Evolutionary conservation across 2,797 vertebrate species (phyloP), one percentile per base, ranked within the genome.

Genomic region (Enteromius thamalakanensis): DNA sequence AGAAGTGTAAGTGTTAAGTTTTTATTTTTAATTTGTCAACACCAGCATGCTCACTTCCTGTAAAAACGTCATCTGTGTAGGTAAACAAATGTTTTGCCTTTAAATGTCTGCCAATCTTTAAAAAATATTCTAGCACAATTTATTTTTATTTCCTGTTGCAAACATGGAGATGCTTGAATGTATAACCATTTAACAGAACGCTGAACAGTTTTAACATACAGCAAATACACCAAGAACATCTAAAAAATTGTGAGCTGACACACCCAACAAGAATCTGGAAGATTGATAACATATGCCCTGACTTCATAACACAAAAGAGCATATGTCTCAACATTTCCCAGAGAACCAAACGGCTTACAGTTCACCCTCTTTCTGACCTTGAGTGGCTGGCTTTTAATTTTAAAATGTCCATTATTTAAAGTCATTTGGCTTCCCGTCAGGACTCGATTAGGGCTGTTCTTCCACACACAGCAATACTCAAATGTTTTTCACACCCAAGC

Each of bases 71-170:
- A 21, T 9, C n/a, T 60, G 37, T 45, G 15, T 45, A 21, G 6
- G 37, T 68, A 0, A 53, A 14, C 40, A 19, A 60, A 71, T n/a
- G 37, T 6, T 29, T 3, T 17, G 26, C 62, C 40, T 7, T 2
- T 1, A 21, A 10, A 11, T 58, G 17, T 29, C 42, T 45, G 3
- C 1, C 21, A 9, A 4, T 21, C 17, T 55, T 21, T 3, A 23
- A 80, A 15, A n/a, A 1, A n/a, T n/a, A 10, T 17, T 72, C 32
- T 14, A 67, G 45, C 15, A 64, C 15, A 51, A 64, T 49, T 65
- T 32, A 0, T 55, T 60, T 81, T 82, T 82, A 82, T 82, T 76
- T 75, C 47, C 71, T 6, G 80, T 40, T 34, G 71, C 47, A 82
- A 76, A 76, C 71, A 76, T 42, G 6, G 60, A 82, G 60, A 81